A percentile compares a stretch with the other conserved stretches of the same genome.
Conservation (phyloP, 1,140 invertebrate species). For the Sitobion miscanthi region DNA sequence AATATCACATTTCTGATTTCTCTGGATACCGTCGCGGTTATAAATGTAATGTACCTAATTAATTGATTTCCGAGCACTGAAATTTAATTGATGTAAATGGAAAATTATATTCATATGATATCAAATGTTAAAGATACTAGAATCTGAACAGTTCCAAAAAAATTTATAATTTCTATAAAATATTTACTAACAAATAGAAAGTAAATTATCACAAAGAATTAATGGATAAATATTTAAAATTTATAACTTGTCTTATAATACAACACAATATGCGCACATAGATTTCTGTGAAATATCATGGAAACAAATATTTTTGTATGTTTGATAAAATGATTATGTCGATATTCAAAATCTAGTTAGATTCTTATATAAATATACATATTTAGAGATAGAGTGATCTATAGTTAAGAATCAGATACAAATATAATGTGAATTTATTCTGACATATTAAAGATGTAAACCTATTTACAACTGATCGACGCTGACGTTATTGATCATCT, state of each 20-base stretch:
- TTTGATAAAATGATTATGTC: neutral
- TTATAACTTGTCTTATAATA: no score
- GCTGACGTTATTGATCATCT: neutral
- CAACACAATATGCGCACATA: no score
- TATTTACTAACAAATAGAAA: neutral
- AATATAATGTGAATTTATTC: neutral
- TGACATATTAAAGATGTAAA: neutral
- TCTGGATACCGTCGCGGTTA: neutral
- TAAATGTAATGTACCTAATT: neutral
- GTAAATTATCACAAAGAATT: neutral
- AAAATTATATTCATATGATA: neutral
- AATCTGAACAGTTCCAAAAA: neutral
- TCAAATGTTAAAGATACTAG: neutral
- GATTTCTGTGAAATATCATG: no score
- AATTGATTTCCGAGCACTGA: neutral
- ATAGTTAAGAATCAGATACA: no score
- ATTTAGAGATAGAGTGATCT: neutral
- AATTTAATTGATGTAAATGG: neutral
- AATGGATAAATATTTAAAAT: no score
- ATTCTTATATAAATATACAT: neutral
- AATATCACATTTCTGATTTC: slow-evolving; percentile 21
- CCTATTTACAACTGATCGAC: neutral
- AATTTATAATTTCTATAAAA: neutral
- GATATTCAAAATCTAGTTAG: neutral
- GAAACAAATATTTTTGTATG: neutral